Evolutionary conservation across 2,113 vertebrate genomes (phyloP).

Genomic region (Vidua macroura): DNA sequence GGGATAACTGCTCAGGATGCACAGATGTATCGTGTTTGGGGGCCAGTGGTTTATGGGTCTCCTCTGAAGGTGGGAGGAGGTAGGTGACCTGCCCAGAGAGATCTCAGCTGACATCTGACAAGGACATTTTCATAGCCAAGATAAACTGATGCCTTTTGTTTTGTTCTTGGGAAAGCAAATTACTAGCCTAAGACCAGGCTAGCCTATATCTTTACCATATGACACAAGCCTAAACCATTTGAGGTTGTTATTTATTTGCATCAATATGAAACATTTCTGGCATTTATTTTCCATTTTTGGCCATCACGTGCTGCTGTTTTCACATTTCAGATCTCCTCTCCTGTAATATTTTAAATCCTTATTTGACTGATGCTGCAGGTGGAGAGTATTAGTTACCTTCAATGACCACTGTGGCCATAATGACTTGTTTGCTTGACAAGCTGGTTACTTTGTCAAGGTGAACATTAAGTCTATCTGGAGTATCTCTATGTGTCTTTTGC

Average conservation of each 20-base stretch:
- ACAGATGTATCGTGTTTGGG: rapidly evolving
- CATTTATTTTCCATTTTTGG: neutral
- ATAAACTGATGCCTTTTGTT: neutral
- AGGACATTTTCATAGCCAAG: neutral
- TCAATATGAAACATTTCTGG: neutral
- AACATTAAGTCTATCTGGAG: neutral
- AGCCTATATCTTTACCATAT: neutral
- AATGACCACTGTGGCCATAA: neutral
- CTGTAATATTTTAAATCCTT: slow-evolving; percentile 8
- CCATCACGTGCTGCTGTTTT: neutral
- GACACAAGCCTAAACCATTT: neutral
- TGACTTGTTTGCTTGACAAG: slow-evolving; percentile 2
- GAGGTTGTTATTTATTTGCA: neutral
- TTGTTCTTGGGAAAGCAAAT: neutral
- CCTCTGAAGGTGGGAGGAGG: neutral
- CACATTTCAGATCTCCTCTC: neutral
- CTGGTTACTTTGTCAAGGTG: slow-evolving; percentile 26
- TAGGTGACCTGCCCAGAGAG: neutral
- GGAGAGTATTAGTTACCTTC: neutral
- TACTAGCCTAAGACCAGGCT: neutral
- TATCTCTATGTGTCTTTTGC: neutral
- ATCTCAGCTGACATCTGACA: neutral
- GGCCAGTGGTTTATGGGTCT: neutral
- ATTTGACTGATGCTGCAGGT: neutral
- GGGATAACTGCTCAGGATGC: neutral